Evolutionary conservation across 2,113 vertebrate species (phyloP).

Genomic region (Pluvianellus socialis): DNA sequence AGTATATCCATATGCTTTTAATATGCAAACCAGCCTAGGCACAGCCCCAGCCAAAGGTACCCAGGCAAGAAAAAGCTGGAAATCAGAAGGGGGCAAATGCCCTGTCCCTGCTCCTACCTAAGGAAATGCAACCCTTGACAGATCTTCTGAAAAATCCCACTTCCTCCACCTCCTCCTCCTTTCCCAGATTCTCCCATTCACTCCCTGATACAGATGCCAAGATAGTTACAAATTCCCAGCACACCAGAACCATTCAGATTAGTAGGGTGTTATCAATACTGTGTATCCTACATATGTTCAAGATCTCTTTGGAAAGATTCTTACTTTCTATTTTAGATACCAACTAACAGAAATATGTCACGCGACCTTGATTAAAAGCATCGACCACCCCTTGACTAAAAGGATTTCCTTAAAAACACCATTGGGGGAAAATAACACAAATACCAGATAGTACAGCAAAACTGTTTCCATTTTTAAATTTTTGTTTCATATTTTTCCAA

Average conservation of each 20-base stretch:
- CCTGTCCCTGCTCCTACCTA: not conserved
- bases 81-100: not conserved
- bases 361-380: not conserved
- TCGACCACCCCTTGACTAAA: not conserved
- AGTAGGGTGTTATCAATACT: not conserved
- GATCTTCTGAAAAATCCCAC: not conserved
- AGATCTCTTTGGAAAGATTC: not conserved
- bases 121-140: not conserved
- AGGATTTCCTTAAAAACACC: not conserved
- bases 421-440: not conserved
- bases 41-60: not conserved
- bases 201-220: not conserved
- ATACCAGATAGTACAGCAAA: not conserved
- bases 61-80: not conserved
- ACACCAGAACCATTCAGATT: not conserved
- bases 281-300: not conserved
- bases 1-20: not conserved
- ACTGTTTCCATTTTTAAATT: not conserved
- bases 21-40: not conserved
- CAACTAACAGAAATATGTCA: not conserved
- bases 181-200: not conserved
- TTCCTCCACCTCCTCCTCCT: not conserved
- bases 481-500: not conserved
- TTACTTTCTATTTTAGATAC: not conserved
- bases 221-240: not conserved